These are phyloP conservation scores for Dipodomys merriami DNA, from an alignment of 2,113 vertebrate species.

Conservation along the genomic window DNA sequence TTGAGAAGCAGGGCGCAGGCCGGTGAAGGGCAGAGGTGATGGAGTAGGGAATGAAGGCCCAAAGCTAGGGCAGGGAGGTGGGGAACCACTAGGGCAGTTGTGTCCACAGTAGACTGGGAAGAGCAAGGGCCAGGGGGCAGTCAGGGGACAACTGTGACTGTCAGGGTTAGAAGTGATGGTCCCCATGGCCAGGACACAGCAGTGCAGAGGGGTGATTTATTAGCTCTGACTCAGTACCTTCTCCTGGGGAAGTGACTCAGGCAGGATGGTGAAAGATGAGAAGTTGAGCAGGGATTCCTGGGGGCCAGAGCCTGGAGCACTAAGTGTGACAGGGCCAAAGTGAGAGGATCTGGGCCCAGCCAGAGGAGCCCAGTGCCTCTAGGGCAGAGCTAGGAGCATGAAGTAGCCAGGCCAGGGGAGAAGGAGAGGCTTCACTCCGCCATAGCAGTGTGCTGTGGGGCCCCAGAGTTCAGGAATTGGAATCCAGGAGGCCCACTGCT, in stretches of 20 bases:
- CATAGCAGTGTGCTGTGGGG: not conserved
- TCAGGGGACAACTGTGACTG: too few relatives aligned
- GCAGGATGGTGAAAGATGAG: constrained; percentile 50
- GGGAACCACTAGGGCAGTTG: not conserved
- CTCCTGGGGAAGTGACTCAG: constrained; percentile 53
- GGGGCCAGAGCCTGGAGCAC: not conserved
- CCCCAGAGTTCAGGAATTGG: not conserved
- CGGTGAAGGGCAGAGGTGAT: fast-evolving
- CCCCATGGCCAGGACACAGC: too few relatives aligned
- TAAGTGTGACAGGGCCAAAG: not conserved
- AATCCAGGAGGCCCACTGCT: not conserved
- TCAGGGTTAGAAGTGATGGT: too few relatives aligned
- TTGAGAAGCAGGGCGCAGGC: not conserved
- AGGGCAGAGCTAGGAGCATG: not conserved
- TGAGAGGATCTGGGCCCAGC: not conserved
- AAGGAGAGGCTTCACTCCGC: not conserved
- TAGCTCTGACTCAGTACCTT: constrained; percentile 46
- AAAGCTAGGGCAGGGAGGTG: not conserved
- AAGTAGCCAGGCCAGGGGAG: not conserved
- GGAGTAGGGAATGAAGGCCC: not conserved
- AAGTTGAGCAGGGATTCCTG: not conserved
- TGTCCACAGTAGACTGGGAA: not conserved
- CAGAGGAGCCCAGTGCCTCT: not conserved
- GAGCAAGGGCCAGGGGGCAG: not conserved
- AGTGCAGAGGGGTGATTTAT: constrained; percentile 16